phyloP scores from a whole-genome alignment of 2,797 vertebrate species.

The Platalea minor region DNA sequence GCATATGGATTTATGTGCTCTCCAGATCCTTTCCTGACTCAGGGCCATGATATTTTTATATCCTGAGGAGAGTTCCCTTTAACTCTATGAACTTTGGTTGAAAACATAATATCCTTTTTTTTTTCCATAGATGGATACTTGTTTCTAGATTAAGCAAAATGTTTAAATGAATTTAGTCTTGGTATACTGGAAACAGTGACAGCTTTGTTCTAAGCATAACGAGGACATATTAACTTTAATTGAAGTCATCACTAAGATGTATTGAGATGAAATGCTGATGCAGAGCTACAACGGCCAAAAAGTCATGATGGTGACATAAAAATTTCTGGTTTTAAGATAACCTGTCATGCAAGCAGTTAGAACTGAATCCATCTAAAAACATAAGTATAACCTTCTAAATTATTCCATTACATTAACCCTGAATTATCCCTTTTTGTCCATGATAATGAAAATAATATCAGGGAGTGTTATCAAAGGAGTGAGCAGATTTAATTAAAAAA shows the following conservation, averaged over 20 bases:
- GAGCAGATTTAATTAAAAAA: not conserved
- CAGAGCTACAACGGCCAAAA: not conserved
- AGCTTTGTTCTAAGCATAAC: slow-evolving; percentile 21
- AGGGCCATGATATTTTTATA: not conserved
- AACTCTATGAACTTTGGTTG: not conserved
- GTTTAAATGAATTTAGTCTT: not conserved
- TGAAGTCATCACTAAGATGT: not conserved
- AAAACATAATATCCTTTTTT: not conserved
- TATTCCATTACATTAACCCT: not conserved
- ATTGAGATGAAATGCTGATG: slow-evolving; percentile 10
- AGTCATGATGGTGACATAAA: not conserved
- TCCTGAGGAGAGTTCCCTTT: not conserved
- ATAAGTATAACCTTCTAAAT: not conserved
- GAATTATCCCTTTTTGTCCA: not conserved
- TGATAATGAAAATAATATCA: not conserved
- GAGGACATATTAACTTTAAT: slow-evolving; percentile 17
- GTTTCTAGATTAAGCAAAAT: not conserved
- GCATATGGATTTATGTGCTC: not conserved
- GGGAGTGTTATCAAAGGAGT: not conserved
- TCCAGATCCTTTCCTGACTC: not conserved
- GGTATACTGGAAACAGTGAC: not conserved
- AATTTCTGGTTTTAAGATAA: slow-evolving; percentile 16
- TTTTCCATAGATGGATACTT: not conserved
- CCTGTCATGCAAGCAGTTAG: not conserved
- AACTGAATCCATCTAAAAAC: not conserved